Conservation (phyloP, 2,888 invertebrate genomes). For the Holacanthella duospinosa region DNA sequence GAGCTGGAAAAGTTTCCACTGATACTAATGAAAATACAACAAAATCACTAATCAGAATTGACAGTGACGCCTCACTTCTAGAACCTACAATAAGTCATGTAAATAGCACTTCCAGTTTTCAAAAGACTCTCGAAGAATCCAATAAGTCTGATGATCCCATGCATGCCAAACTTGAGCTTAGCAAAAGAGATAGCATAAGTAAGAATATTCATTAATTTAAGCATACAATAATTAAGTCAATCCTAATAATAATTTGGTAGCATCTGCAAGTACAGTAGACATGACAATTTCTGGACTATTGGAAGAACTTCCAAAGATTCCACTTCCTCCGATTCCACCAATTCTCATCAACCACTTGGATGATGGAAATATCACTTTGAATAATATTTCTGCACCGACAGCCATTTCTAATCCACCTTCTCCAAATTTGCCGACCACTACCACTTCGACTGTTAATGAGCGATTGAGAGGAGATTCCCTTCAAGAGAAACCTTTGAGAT, state of each 20-base stretch:
- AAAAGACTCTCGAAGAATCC: neutral
- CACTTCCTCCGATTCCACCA: neutral
- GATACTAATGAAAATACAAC: slow-evolving; percentile 14
- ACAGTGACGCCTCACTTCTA: slow-evolving; percentile 24
- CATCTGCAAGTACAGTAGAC: slow-evolving; percentile 23
- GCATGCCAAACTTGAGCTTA: too few species aligned
- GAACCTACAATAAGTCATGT: neutral
- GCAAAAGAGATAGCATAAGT: too few species aligned
- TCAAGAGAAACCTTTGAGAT: neutral
- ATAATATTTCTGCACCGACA: neutral
- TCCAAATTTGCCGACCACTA: neutral
- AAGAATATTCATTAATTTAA: too few species aligned
- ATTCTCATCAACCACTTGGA: neutral
- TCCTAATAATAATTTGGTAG: neutral
- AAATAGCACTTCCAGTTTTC: neutral
- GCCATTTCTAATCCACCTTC: neutral
- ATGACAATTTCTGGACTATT: slow-evolving; percentile 27
- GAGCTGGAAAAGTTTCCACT: slow-evolving; percentile 14
- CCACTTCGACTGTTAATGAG: neutral
- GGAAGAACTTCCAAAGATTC: slow-evolving; percentile 20
- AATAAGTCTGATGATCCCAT: too few species aligned
- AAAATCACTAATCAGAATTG: slow-evolving; percentile 20
- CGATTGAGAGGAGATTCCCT: neutral
- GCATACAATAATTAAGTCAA: neutral
- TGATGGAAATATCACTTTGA: neutral